phyloP scores from a whole-genome alignment of 2,888 invertebrate genomes.

The Caenorhabditis sp. region DNA sequence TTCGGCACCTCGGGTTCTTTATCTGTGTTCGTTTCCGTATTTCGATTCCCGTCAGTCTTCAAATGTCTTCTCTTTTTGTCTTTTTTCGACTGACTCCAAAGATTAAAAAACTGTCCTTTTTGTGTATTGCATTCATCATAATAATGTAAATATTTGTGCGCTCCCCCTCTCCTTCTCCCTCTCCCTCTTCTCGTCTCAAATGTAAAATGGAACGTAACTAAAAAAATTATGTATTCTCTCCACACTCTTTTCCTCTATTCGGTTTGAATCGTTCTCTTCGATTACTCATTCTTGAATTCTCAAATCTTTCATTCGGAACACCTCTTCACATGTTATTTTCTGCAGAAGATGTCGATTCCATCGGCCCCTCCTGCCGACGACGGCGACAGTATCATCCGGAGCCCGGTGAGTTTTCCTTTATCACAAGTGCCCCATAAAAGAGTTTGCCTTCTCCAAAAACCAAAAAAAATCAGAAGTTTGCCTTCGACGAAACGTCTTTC shows the following conservation, averaged over 20 bases:
- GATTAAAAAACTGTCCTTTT: background rate
- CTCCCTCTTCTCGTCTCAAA: background rate
- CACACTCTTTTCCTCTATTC: background rate
- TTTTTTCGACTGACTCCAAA: constrained; percentile 10
- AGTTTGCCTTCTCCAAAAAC: too few species aligned
- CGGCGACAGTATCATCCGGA: constrained; percentile 58
- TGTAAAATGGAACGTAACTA: constrained; percentile 8
- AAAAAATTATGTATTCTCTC: constrained; percentile 17
- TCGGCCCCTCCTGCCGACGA: constrained; percentile 63
- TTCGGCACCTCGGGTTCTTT: constrained; percentile 1
- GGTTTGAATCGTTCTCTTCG: constrained; percentile 5
- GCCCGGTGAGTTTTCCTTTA: constrained; percentile 67
- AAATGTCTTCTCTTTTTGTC: too few species aligned
- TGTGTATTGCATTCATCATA: constrained; percentile 6
- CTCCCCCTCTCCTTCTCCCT: background rate
- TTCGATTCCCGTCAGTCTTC: background rate
- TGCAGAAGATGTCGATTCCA: constrained; percentile 43
- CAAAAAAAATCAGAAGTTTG: background rate
- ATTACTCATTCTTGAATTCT: background rate
- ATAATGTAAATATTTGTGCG: constrained; percentile 46
- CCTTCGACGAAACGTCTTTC: too few species aligned
- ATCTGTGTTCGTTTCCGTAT: constrained; percentile 1
- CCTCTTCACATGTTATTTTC: too few species aligned
- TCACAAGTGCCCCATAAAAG: too few species aligned
- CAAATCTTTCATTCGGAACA: too few species aligned